Conservation (phyloP, 2,113 vertebrate species). For the Albula goreensis region DNA sequence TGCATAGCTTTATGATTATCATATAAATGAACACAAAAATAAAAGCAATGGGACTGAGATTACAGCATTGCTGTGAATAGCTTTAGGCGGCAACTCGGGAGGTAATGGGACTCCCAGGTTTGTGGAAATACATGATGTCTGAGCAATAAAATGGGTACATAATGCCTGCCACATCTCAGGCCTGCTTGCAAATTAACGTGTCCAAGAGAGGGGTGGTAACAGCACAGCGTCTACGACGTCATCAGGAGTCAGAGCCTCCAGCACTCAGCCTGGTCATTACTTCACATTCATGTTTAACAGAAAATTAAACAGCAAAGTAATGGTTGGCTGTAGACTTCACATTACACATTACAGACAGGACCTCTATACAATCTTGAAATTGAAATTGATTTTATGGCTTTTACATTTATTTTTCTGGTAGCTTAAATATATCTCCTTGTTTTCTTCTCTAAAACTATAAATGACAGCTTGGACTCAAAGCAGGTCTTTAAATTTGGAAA, state of each 20-base stretch:
- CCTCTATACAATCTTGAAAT: no score
- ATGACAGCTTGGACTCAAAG: no score
- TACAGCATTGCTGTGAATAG: conserved; percentile 9
- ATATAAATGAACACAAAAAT: neutral
- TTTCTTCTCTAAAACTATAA: no score
- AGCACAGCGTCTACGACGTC: conserved; percentile 2
- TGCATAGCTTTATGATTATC: neutral
- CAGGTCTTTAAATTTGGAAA: no score
- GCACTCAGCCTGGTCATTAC: neutral
- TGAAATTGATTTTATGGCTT: no score
- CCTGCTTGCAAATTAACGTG: conserved; percentile 25
- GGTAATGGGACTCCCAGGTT: conserved; percentile 1
- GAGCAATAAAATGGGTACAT: conserved; percentile 10
- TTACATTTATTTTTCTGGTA: no score
- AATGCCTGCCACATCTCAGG: conserved; percentile 17
- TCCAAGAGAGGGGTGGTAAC: conserved; percentile 31
- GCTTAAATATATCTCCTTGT: no score
- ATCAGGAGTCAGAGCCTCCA: neutral
- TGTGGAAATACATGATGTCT: neutral
- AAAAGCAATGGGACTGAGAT: neutral
- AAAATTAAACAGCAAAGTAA: neutral
- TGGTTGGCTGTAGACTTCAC: neutral
- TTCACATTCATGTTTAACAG: neutral
- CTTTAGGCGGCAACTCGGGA: neutral
- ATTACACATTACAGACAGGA: neutral